Conservation (phyloP, 2,113 vertebrate species). For the Sander vitreus region DNA sequence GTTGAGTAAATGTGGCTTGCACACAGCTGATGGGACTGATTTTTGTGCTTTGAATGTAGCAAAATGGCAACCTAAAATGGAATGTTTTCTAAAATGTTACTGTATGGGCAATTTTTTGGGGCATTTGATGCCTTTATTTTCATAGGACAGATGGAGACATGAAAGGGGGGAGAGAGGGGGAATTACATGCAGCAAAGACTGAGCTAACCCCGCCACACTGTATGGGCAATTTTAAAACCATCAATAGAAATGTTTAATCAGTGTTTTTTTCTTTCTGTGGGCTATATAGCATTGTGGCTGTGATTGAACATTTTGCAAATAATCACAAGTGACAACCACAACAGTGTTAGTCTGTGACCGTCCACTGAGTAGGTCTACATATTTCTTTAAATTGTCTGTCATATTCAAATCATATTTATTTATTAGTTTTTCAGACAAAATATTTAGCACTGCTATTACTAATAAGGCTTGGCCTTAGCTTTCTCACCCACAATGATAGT, state of each 20-base stretch:
- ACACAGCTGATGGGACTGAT: neutral
- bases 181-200: no score
- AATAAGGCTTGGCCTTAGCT: neutral
- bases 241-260: neutral
- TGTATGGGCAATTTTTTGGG: neutral
- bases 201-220: no score
- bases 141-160: no score
- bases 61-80: conserved; percentile 1
- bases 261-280: neutral
- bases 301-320: neutral
- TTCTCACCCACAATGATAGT: no score
- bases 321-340: neutral
- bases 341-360: neutral
- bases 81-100: conserved; percentile 11
- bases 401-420: neutral
- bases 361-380: neutral
- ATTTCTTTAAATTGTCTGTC: neutral
- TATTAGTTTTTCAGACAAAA: neutral
- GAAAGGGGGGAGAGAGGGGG: no score
- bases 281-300: neutral
- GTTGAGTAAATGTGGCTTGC: neutral
- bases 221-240: neutral
- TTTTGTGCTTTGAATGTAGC: neutral
- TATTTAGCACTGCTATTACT: neutral
- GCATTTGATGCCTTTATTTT: no score